Percentiles rank a stretch among this genome's conserved stretches.
These are phyloP conservation scores for Paracentrotus lividus DNA, from an alignment of 53 echinoderm and acorn worm species.

Conservation along the genomic window DNA sequence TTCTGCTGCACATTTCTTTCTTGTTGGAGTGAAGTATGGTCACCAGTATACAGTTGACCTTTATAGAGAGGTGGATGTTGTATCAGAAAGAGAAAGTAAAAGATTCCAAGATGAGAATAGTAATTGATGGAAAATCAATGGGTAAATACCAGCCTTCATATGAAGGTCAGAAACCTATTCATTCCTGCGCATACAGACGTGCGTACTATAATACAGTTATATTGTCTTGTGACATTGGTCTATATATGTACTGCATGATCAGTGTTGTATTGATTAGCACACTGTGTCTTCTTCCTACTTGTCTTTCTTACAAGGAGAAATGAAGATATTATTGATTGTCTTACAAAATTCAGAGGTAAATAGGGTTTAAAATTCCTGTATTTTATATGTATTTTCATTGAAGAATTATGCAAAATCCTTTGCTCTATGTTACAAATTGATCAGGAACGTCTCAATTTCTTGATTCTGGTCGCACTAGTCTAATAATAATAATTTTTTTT, in stretches of 20 bases:
- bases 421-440: too few species aligned
- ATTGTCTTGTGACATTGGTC: background rate
- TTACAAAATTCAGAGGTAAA: background rate
- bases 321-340: slow-evolving; percentile 26
- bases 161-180: slow-evolving; percentile 31
- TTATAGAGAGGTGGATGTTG: background rate
- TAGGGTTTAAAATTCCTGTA: too few species aligned
- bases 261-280: background rate
- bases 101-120: too few species aligned
- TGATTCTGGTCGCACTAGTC: too few species aligned
- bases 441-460: too few species aligned
- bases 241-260: slow-evolving; percentile 17
- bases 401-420: too few species aligned
- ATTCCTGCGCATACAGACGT: background rate
- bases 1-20: background rate
- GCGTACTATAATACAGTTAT: background rate
- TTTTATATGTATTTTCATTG: background rate
- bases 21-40: background rate
- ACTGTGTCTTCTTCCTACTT: background rate
- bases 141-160: background rate
- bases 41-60: background rate
- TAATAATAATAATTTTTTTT: too few species aligned
- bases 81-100: too few species aligned
- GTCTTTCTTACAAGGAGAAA: slow-evolving; percentile 3
- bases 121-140: slow-evolving; percentile 29